Base-by-base conservation (phyloP, 2,113 vertebrate species). In the Varanus salvator region DNA sequence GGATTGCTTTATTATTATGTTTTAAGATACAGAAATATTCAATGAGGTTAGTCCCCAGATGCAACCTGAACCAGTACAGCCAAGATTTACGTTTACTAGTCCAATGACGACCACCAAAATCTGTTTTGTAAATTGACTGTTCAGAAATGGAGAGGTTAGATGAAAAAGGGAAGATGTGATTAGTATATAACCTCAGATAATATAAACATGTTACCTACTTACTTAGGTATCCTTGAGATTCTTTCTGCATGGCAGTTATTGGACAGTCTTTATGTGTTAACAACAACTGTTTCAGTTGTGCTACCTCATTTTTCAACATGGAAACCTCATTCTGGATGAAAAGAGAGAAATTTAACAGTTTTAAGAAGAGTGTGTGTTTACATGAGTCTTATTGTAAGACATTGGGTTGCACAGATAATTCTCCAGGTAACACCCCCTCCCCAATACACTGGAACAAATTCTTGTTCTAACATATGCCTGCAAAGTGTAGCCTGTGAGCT, bases 221-320 rank as follows among this genome's bases (percentile, higher is more conserved):
- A 99, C 99, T 99, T 97, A 99, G 97, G 97, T 99, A 99, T 97
- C 99, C 99, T 98, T 99, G 99, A 29, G 99, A 98, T 92, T 99
- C 99, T 97, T 99, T 99, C 97, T 99, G 99, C 98, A 99, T 98
- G 97, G 98, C 98, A 96, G 99, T 99, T 97, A 99, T 99, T 80
- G 99, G 99, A 96, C 99, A 99, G 97, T 99, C 99, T 97, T 99
- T 99, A 96, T 99, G 99, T 90, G 99, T 99, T 96, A 99, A 97
- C 96, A 99, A 98, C 93, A 99, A 98, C 97, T 99, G 99, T 96
- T 99, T 99, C 94, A 99, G 98, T 96, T 99, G 99, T 93, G 99
- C 99, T 96, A 99, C 99, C 95, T 99, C 99, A 8, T 98, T 99
- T 97, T 99, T 99, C 96, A 99, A 98, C 98, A 99, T 98, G 85